Percentiles rank a stretch among this genome's conserved stretches.
These are phyloP conservation scores for Vireo altiloquus DNA, from an alignment of 2,113 vertebrate species.

Conservation along the genomic window DNA sequence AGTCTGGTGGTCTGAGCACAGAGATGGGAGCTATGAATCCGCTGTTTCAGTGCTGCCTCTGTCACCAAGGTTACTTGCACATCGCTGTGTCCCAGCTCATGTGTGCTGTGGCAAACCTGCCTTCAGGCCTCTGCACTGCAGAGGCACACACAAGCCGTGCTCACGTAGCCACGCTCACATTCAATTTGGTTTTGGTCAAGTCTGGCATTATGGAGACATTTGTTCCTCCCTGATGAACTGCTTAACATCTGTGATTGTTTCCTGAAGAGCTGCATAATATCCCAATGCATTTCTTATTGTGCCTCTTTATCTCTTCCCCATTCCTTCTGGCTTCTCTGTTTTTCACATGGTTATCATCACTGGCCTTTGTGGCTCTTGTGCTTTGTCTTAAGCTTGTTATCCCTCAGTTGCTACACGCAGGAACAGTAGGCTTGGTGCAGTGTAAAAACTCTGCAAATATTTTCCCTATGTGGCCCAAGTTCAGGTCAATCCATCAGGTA, in stretches of 20 bases:
- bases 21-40: not conserved
- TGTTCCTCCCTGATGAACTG: not conserved
- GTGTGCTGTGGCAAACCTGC: not conserved
- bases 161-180: rapidly evolving
- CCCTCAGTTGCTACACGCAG: not conserved
- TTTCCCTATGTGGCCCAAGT: not conserved
- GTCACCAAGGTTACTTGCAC: conserved; percentile 52
- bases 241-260: conserved; percentile 4
- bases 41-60: not conserved
- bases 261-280: not conserved
- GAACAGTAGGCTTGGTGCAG: not conserved
- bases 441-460: not conserved
- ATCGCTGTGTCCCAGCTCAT: not conserved
- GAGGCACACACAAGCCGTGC: not conserved
- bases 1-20: not conserved
- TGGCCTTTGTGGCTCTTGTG: not conserved
- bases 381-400: not conserved
- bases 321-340: not conserved
- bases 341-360: not conserved
- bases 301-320: not conserved
- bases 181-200: not conserved
- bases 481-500: not conserved
- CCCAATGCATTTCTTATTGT: not conserved
- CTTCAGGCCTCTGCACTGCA: not conserved
- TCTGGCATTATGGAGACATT: not conserved